A percentile compares a stretch with the other conserved stretches of the same genome.
phyloP scores from a whole-genome alignment of 2,888 invertebrate genomes.

The Idaea straminata region DNA sequence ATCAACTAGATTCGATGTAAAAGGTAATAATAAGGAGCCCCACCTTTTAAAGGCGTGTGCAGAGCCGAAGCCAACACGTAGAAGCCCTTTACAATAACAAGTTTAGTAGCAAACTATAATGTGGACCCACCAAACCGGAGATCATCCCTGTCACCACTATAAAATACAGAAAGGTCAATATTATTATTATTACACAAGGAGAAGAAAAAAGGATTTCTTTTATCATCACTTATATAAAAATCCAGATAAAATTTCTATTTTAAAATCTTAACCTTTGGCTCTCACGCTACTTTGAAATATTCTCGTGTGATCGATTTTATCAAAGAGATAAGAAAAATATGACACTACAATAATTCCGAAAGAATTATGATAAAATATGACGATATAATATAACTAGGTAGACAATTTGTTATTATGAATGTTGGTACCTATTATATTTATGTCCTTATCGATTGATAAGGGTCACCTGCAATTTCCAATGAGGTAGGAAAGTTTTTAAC shows the following conservation, averaged over 20 bases:
- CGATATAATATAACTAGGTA: not conserved
- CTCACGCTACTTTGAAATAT: not conserved
- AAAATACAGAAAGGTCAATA: no score
- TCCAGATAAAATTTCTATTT: not conserved
- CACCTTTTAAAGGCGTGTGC: no score
- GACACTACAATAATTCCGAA: not conserved
- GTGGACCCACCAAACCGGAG: no score
- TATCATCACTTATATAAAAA: not conserved
- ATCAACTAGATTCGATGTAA: no score
- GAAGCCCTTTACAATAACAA: no score
- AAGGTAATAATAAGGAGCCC: no score
- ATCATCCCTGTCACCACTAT: no score
- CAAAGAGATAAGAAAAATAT: not conserved
- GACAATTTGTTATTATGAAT: not conserved
- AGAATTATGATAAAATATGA: not conserved
- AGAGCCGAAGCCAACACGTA: no score
- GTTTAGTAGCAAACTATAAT: no score
- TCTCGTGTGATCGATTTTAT: not conserved
- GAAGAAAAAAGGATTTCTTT: not conserved
- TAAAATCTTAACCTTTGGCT: not conserved
- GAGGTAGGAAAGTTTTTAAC: not conserved
- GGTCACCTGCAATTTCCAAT: not conserved
- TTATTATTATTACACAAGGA: not conserved
- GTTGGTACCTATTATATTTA: not conserved
- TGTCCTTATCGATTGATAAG: not conserved